These are phyloP conservation scores for Falco peregrinus DNA, from an alignment of 2,797 vertebrate species.

Conservation along the genomic window DNA sequence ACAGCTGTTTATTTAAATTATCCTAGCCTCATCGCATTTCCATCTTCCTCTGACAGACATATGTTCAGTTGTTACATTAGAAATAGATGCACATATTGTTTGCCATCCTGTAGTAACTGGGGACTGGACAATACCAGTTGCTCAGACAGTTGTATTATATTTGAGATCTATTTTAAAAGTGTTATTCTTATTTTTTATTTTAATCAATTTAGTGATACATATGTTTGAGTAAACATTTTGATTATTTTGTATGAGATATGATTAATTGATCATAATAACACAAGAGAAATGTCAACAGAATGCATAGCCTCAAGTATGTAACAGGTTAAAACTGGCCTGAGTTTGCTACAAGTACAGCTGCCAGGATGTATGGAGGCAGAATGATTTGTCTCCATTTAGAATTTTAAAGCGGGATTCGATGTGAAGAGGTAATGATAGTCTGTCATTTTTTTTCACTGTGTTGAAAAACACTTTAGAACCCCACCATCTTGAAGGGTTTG, in stretches of 20 bases:
- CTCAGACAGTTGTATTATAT: constrained; percentile 36
- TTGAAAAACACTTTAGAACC: background rate
- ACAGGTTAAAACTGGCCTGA: background rate
- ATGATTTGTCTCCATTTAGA: background rate
- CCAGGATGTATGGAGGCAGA: background rate
- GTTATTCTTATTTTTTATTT: background rate
- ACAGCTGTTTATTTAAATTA: constrained; percentile 78
- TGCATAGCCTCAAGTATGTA: background rate
- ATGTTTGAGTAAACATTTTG: constrained; percentile 38
- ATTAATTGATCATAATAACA: background rate
- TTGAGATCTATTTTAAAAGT: constrained; percentile 19
- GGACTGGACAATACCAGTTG: constrained; percentile 61
- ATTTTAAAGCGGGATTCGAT: background rate
- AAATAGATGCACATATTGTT: constrained; percentile 72
- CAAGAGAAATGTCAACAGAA: background rate
- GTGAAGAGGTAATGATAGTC: background rate
- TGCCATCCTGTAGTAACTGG: constrained; percentile 53
- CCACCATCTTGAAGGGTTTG: background rate
- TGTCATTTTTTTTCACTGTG: background rate
- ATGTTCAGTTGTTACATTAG: constrained; percentile 59
- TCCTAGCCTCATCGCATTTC: constrained; percentile 53
- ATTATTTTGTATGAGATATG: background rate
- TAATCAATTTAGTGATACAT: constrained; percentile 3
- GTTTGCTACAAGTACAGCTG: background rate
- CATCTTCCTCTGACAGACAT: constrained; percentile 70